Base-by-base conservation (phyloP, 2,888 invertebrate genomes). In the Blastobasis adustella region DNA sequence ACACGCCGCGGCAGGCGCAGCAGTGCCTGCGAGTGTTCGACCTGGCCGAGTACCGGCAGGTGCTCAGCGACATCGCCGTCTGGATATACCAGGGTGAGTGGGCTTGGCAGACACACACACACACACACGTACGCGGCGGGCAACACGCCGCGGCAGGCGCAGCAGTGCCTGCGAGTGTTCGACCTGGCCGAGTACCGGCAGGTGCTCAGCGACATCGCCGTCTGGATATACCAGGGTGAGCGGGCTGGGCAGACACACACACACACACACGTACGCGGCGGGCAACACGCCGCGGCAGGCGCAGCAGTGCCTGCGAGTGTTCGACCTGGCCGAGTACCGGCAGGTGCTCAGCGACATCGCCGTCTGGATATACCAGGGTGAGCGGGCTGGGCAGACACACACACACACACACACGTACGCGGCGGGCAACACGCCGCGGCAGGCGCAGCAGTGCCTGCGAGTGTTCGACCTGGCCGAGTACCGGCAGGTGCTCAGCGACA, bases 391-490 rank as follows among this genome's bases (percentile, higher is more conserved):
- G 23, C 23, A 23, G 23, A 23, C 23, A 23, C 23, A 23, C 23
- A 23, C 23, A 23, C 23, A 23, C 23, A 23, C n/a, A n/a, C n/a
- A n/a, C n/a, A n/a, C 93, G 7, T 98, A 96, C 88, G 95, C 96
- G 67, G 82, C 91, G 2, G 92, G 93, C 37, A 98, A 98, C 79
- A 95, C 97, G 0, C 92, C 94, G 1, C 93, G 94, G 5, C 98
- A 98, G 82, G 98, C 97, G 76, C 96, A 97, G 61, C 98, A 98
- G 74, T 95, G 96, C 65, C 76, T 97, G 47, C 90, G 95, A 51
- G 97, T 98, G 75, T 99, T 98, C 76, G 98, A 99, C 87, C 90
- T 98, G 9, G 95, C 95, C 0, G 98, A 98, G 81, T 98, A 97
- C 74, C 86, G 96, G 9, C 94, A 94, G 73, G 92, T 96, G 45